Conservation (phyloP, 2,888 invertebrate species). For the Mamestra brassicae region DNA sequence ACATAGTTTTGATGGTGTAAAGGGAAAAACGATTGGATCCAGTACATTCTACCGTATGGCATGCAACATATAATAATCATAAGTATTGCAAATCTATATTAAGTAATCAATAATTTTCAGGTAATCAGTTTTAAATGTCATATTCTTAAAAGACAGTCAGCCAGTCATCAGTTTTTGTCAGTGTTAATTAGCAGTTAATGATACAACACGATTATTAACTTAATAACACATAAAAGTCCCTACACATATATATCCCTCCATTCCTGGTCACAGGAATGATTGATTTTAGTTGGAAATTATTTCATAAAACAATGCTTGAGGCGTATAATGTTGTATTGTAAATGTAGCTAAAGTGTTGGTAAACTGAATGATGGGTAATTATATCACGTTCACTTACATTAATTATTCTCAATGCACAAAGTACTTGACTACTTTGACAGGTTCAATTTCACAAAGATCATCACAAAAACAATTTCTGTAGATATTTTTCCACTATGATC, state of each 20-base stretch:
- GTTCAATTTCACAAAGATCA: not conserved
- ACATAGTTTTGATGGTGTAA: too few species aligned
- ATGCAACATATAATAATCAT: too few species aligned
- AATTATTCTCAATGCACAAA: not conserved
- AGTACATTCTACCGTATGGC: too few species aligned
- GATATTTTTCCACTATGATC: slow-evolving; percentile 17
- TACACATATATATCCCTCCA: not conserved
- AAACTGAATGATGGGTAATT: not conserved
- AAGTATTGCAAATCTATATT: too few species aligned
- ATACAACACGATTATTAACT: not conserved
- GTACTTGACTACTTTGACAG: not conserved
- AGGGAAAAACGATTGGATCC: too few species aligned
- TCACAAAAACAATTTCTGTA: not conserved
- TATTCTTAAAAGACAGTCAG: too few species aligned
- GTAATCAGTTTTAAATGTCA: too few species aligned
- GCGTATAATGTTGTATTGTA: too few species aligned
- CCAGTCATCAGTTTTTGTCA: too few species aligned
- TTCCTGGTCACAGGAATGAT: not conserved
- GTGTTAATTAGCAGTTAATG: too few species aligned
- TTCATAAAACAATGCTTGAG: not conserved
- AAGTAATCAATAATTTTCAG: too few species aligned
- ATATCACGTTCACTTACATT: slow-evolving; percentile 15
- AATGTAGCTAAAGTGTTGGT: too few species aligned
- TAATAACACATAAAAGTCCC: not conserved
- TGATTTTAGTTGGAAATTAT: not conserved